These are phyloP conservation scores for Mongoloraphidia duomilia DNA, from an alignment of 2,888 invertebrate species.

Conservation along the genomic window DNA sequence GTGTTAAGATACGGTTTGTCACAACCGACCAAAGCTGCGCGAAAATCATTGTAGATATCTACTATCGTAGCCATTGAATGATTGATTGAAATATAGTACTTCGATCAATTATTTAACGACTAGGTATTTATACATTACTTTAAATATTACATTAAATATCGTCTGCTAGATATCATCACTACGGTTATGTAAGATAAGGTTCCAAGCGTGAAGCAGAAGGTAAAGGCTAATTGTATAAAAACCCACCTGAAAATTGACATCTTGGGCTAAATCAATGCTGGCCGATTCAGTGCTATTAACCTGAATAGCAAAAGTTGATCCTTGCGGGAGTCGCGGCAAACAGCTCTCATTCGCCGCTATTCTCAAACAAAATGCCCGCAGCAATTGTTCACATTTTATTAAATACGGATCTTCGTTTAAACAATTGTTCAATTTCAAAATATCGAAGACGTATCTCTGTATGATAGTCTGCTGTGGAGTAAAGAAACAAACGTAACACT, in stretches of 20 bases:
- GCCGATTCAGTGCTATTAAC: conserved; percentile 45
- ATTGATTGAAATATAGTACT: no score
- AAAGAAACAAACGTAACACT: conserved; percentile 36
- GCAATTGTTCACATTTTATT: conserved; percentile 42
- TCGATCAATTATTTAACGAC: no score
- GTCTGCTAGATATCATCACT: no score
- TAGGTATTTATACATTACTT: no score
- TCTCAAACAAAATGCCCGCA: conserved; percentile 45
- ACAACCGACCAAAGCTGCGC: no score
- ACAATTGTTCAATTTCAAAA: conserved; percentile 19
- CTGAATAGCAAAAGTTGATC: conserved; percentile 43
- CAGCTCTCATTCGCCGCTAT: conserved; percentile 34
- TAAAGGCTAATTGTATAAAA: not conserved
- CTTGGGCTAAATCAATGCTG: conserved; percentile 36
- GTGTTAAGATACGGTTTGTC: no score
- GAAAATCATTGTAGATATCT: no score
- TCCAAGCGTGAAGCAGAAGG: no score
- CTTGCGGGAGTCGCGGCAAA: conserved; percentile 35
- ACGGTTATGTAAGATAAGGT: no score
- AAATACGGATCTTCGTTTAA: conserved; percentile 40
- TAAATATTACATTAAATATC: no score
- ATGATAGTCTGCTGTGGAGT: conserved; percentile 28
- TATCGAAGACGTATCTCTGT: conserved; percentile 34
- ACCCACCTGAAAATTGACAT: conserved; percentile 32
- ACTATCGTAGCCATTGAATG: no score